Evolutionary conservation across 92 coral and sea anemone species (phyloP), one percentile per base, ranked within the genome.

Genomic region (Anthopleura xanthogrammica): DNA sequence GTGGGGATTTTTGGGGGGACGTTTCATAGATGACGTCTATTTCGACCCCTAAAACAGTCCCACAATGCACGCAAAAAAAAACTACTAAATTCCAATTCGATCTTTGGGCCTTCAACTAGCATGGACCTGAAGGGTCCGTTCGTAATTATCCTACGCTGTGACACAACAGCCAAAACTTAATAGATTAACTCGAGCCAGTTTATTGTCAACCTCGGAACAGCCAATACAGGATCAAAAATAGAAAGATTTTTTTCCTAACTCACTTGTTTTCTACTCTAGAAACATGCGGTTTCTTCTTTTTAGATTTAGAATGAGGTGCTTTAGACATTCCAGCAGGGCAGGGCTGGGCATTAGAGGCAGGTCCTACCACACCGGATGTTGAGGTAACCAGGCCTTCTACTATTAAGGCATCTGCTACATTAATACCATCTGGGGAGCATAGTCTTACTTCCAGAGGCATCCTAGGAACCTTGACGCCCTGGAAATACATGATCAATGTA

Each of bases 371-470:
- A 39, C 84, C 60, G 2, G 68, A 29, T 65, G 92, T 64, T 46
- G 77, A 76, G 78, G 90, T 79, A 20, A 86, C 97, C 78, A 89
- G 90, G 60, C 92, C 91, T 65, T 74, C 76, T 75, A 83, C 76
- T 83, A 96, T 46, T 85, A 94, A 83, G 60, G 80, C 56, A 46
- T 90, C 90, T 17, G 97, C 83, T 65, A 92, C 92, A 60, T 91
- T 94, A 2, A 65, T 80, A 16, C 98, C 99, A 50, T 94, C 95
- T 2, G 93, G 89, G 4, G 93, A 89, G 66, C 88, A 90, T 17
- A 96, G 86, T 20, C 88, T 77, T 23, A 89, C 94, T 65, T 84
- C 88, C 73, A 90, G 82, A 0, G 95, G 98, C 54, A 83, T 79
- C 4, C 95, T 94, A 41, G 93, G 90, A 17, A 72, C 71, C 64